Conservation (phyloP, 2,888 invertebrate species). For the Perdita meconis region DNA sequence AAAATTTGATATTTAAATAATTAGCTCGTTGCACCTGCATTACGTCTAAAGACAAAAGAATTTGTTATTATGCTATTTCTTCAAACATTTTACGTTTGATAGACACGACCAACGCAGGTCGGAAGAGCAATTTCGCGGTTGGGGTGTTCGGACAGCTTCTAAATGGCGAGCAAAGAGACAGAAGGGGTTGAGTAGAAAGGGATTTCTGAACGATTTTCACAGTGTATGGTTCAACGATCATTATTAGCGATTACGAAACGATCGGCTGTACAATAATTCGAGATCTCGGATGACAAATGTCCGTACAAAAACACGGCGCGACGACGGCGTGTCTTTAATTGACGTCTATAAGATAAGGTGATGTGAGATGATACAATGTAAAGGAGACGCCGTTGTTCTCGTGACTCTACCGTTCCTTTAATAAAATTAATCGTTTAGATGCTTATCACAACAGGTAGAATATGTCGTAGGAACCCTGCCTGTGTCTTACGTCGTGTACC, state of each 20-base stretch:
- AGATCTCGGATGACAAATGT: slow-evolving; percentile 65
- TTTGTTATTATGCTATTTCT: too few species aligned
- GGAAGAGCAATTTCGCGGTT: neutral
- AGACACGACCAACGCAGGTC: too few species aligned
- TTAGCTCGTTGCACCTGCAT: too few species aligned
- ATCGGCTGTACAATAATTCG: slow-evolving; percentile 70
- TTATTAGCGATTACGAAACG: slow-evolving; percentile 73
- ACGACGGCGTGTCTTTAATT: slow-evolving; percentile 59
- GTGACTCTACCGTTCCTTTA: slow-evolving; percentile 69
- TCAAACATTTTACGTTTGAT: too few species aligned
- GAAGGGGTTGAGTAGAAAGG: slow-evolving; percentile 3
- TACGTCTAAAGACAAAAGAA: too few species aligned
- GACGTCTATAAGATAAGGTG: slow-evolving; percentile 66
- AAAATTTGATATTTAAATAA: too few species aligned
- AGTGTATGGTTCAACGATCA: slow-evolving; percentile 70
- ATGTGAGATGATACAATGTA: slow-evolving; percentile 54
- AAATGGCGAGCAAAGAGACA: neutral
- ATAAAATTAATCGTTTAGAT: slow-evolving; percentile 74
- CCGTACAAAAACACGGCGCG: slow-evolving; percentile 68
- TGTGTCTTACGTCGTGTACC: slow-evolving; percentile 62
- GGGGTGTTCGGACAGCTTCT: neutral
- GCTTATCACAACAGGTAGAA: slow-evolving; percentile 75
- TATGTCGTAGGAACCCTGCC: slow-evolving; percentile 74
- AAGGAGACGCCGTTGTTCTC: slow-evolving; percentile 50
- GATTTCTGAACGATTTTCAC: slow-evolving; percentile 42